Percentiles rank a stretch among this genome's conserved stretches.
These are phyloP conservation scores for Callocephalon fimbriatum DNA, from an alignment of 2,113 vertebrate genomes.

Conservation along the genomic window DNA sequence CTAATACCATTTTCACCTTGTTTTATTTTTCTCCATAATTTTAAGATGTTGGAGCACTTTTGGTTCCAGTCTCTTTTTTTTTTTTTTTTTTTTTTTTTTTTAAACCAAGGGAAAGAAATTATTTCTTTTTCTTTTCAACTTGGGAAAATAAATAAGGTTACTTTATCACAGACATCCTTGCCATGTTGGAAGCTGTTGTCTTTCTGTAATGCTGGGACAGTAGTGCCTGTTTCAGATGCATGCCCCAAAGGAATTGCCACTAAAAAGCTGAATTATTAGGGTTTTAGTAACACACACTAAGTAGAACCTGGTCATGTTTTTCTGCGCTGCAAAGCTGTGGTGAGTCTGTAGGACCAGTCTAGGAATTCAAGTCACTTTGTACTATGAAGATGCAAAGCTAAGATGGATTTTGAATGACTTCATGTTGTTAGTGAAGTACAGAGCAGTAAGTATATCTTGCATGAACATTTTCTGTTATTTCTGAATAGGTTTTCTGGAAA, in stretches of 20 bases:
- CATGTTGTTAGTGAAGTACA: not conserved
- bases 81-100: not conserved
- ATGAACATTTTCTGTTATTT: not conserved
- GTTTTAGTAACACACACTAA: not conserved
- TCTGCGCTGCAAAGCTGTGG: not conserved
- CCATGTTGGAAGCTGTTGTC: not conserved
- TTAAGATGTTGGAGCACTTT: not conserved
- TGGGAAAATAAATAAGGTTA: not conserved
- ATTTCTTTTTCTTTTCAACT: not conserved
- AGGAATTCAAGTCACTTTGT: not conserved
- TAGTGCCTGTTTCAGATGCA: not conserved
- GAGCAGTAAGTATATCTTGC: not conserved
- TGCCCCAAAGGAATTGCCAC: not conserved
- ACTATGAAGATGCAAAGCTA: not conserved
- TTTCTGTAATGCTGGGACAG: not conserved
- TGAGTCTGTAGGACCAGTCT: not conserved
- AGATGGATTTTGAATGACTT: not conserved
- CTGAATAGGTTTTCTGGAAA: not conserved
- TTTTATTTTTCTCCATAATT: not conserved
- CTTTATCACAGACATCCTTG: not conserved
- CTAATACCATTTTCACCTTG: not conserved
- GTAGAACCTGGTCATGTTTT: not conserved
- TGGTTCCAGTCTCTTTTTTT: not conserved
- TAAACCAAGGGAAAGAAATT: not conserved
- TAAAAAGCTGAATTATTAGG: not conserved